Base-by-base conservation (phyloP, 2,797 vertebrate species). In the Cichlasoma orientale region DNA sequence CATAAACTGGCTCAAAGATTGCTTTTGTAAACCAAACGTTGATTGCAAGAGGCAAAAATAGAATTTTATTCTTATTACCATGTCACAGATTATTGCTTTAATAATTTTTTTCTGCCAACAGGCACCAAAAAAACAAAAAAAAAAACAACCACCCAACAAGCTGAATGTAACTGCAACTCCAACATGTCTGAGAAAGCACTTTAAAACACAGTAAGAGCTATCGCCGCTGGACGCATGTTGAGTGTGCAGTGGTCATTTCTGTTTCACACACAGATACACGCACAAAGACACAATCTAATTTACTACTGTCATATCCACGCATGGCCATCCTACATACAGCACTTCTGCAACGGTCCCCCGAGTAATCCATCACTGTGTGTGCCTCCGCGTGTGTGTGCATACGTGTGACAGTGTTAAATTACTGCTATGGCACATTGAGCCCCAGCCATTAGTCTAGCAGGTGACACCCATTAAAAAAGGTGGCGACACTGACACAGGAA, bases 321-420 rank as follows among this genome's bases (percentile, higher is more conserved):
- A 21, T 79, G 78, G 80, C 89, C 36, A 55, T 87, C 89, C 90
- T 83, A 82, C 75, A 18, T 79, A 75, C 83, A 82, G 89, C 85
- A 92, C 85, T 82, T 87, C 88, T 89, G 86, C 83, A 88, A 86
- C 86, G 85, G 78, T 88, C 91, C 82, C 85, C 38, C 7, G 76
- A 90, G 91, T 89, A 85, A 92, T 92, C 82, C 86, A 92, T 93
- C 91, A 91, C 73, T 1, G 55, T 80, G 75, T 87, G 84, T 77
- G 73, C 72, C 41, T 72, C 77, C 25, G 31, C 47, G 31, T 73
- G 57, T 41, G 25, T 80, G 72, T 80, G 85, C 63, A 87, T 82
- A 38, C 81, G 84, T 91, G 86, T 78, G 93, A 91, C 92, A 90
- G 89, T 93, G 89, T 94, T 93, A 94, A 95, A 94, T 94, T 91